These are phyloP conservation scores for Rhinogobio ventralis DNA, from an alignment of 2,797 vertebrate genomes.

Conservation along the genomic window DNA sequence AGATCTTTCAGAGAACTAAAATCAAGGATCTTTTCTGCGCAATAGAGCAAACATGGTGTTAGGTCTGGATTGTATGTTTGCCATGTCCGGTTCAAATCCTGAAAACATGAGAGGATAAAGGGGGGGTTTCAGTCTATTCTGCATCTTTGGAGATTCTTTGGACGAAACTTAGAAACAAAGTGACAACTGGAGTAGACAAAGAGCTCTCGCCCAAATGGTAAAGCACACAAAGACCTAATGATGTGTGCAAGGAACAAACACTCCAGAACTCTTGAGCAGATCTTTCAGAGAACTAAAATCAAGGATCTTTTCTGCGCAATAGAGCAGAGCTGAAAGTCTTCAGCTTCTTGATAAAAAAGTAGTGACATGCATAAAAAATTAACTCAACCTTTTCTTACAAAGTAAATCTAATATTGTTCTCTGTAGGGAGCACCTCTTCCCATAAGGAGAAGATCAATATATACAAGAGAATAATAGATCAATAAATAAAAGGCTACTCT, in stretches of 20 bases:
- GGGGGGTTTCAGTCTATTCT: not conserved
- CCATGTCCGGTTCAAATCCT: conserved; percentile 95
- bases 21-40: not conserved
- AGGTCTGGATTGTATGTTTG: conserved; percentile 85
- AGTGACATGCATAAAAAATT: not conserved
- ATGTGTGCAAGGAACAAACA: conserved; percentile 37
- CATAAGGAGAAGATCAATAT: conserved; percentile 4
- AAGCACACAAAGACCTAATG: conserved; percentile 30
- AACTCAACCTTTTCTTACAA: not conserved
- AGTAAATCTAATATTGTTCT: conserved; percentile 20
- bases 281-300: conserved; percentile 8
- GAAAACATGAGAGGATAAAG: not conserved
- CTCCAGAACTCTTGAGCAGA: not conserved
- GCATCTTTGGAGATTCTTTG: conserved; percentile 16
- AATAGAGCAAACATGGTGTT: conserved; percentile 81
- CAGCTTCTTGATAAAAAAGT: not conserved
- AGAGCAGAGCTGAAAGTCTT: conserved; percentile 1
- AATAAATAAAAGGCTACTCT: conserved; percentile 1
- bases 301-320: not conserved
- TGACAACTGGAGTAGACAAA: conserved; percentile 1
- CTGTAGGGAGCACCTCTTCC: not conserved
- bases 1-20: conserved; percentile 1
- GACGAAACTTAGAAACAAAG: conserved; percentile 16
- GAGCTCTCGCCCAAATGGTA: not conserved
- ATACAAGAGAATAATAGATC: not conserved